Base-by-base conservation (phyloP, 1,140 invertebrate species). In the Phthorimaea operculella region DNA sequence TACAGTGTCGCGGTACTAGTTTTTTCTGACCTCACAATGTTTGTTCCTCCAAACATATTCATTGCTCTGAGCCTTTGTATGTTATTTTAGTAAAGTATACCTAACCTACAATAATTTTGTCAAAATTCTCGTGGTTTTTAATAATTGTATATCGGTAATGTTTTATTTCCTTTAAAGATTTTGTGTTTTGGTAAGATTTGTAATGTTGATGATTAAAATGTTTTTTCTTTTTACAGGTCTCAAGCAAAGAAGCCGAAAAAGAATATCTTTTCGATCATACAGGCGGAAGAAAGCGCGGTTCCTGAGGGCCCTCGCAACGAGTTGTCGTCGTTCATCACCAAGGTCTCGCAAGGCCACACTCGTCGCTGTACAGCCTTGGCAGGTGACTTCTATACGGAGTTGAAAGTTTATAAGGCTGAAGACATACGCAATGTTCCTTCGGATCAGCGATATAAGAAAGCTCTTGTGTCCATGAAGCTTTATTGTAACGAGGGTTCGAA, bases 331-430 rank as follows among this genome's bases (percentile, higher is more conserved):
- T 50, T 52, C 33, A 1, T 33, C 1, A 52, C 21, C 28, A 15
- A 33, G 1, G 51, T 52, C 10, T n/a, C 51, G 1, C 4, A 28
- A 7, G 51, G 51, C 14, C 21, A 28, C 14, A 1, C 33, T 4
- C 51, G 51, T n/a, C 51, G 51, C 14, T n/a, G 14, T 14, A 14
- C 15, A 1, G 4, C 33, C 3, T 34, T 12, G 12, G 12, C 11
- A n/a, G 51, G 51, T 15, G 51, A 7, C 16, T 52, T 52, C 33
- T 52, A 15, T 12, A 36, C 36, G 4, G 51, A 52, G 8, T 21
- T 33, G 28, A 52, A 52, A 21, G 51, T 52, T 12, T 52, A 34
- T n/a, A 52, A 52, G 18, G 12, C 33, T 14, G 51, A 33, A 5
- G 33, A 52, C 33, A 2, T 4, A 2, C 28, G 14, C 12, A 52